phyloP scores from a whole-genome alignment of 2,888 invertebrate genomes.

The Enchytraeus crypticus region DNA sequence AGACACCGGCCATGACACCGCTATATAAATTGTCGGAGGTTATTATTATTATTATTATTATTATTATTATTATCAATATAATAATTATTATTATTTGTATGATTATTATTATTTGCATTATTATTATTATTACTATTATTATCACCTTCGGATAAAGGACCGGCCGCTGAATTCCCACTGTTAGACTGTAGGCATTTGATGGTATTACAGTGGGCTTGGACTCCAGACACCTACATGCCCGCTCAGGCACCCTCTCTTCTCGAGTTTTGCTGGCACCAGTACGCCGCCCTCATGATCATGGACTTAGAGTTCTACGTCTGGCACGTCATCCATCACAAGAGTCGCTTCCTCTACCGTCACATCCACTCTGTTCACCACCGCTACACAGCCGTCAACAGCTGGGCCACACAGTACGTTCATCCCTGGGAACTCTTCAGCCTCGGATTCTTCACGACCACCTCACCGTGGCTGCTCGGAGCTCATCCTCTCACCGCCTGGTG shows the following conservation, averaged over 20 bases:
- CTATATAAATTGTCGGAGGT: too few species aligned
- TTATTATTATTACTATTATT: too few species aligned
- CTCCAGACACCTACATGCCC: constrained; percentile 46
- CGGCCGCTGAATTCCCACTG: too few species aligned
- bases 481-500: constrained; percentile 50
- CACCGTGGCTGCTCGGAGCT: constrained; percentile 45
- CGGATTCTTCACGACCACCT: constrained; percentile 48
- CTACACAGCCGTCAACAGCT: constrained; percentile 49
- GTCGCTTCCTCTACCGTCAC: constrained; percentile 48
- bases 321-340: constrained; percentile 48
- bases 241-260: constrained; percentile 44
- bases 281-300: constrained; percentile 45
- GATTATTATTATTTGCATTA: too few species aligned
- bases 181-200: too few species aligned
- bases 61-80: too few species aligned
- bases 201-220: constrained; percentile 47
- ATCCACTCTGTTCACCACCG: constrained; percentile 51
- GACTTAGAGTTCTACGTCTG: constrained; percentile 51
- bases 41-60: too few species aligned
- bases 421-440: constrained; percentile 51
- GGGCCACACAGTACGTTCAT: constrained; percentile 51
- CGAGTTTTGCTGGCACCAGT: constrained; percentile 44
- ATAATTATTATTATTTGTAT: too few species aligned
- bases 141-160: too few species aligned
- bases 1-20: too few species aligned